A percentile compares a stretch with the other conserved stretches of the same genome.
phyloP scores from a whole-genome alignment of 2,797 vertebrate species.

The Lepidocolaptes lacrymiger region DNA sequence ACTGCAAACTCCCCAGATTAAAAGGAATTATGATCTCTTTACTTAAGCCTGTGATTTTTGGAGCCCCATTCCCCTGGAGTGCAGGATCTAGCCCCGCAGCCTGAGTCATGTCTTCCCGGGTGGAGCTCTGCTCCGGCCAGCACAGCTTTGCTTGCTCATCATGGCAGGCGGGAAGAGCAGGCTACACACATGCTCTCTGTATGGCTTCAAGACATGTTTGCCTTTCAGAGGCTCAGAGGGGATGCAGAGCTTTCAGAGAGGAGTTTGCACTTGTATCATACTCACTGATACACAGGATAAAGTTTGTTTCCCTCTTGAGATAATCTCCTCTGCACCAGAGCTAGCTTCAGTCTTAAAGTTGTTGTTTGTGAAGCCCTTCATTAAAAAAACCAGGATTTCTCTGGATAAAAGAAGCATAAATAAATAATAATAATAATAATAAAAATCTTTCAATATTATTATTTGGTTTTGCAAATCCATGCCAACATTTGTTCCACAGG shows the following conservation, averaged over 20 bases:
- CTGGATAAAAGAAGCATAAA: background rate
- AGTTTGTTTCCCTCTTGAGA: background rate
- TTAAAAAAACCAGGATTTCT: background rate
- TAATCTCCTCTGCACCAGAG: background rate
- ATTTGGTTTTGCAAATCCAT: background rate
- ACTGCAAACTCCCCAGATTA: background rate
- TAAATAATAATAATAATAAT: too few species aligned
- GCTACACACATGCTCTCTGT: fast-evolving
- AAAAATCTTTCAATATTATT: background rate
- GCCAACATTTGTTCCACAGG: background rate
- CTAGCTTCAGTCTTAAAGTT: background rate
- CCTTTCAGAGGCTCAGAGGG: background rate
- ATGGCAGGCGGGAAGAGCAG: background rate
- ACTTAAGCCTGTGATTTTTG: background rate
- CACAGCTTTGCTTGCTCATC: background rate
- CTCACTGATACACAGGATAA: background rate
- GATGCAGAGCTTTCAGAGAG: background rate
- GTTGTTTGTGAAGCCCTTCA: background rate
- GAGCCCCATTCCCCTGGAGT: background rate
- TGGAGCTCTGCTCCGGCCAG: background rate
- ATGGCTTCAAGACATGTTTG: fast-evolving
- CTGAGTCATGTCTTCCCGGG: fast-evolving
- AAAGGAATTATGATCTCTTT: background rate
- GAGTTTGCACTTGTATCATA: background rate
- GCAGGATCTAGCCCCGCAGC: fast-evolving